A percentile compares a stretch with the other conserved stretches of the same genome.
Evolutionary conservation across 2,113 vertebrate genomes (phyloP).

Genomic region (Pavo muticus): DNA sequence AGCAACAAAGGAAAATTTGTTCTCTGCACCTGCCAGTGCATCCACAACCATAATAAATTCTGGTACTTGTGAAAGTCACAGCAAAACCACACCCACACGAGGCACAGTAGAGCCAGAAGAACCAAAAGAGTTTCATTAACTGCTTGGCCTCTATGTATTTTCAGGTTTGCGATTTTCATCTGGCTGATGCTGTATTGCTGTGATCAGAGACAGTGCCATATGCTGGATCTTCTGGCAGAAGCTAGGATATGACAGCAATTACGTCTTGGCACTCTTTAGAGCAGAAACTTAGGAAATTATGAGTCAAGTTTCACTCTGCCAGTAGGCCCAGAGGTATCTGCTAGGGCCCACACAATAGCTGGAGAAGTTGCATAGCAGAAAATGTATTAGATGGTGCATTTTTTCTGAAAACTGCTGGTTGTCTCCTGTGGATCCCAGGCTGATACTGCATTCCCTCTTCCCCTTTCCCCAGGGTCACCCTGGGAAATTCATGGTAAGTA

Average conservation of each 20-base stretch:
- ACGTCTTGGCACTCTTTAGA: neutral
- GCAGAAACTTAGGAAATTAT: constrained; percentile 1
- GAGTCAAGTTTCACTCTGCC: neutral
- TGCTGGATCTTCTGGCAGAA: constrained; percentile 17
- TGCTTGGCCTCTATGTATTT: constrained; percentile 27
- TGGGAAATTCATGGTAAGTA: constrained; percentile 23
- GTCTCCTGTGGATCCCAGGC: neutral
- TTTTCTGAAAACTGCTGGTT: neutral
- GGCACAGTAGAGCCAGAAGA: neutral
- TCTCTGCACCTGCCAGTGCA: neutral
- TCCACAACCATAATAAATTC: neutral
- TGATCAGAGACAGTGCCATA: constrained; percentile 9
- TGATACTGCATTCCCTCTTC: neutral
- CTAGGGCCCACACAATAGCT: neutral
- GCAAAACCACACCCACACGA: neutral
- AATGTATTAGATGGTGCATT: neutral
- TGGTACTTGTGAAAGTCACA: constrained; percentile 17
- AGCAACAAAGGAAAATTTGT: constrained; percentile 18
- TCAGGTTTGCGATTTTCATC: constrained; percentile 22
- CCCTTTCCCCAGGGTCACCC: neutral
- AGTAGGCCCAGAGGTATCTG: neutral
- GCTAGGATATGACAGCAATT: neutral
- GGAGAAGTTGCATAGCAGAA: neutral
- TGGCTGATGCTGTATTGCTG: neutral
- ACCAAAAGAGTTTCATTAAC: constrained; percentile 23